phyloP scores from a whole-genome alignment of 1,140 invertebrate genomes.

The Conus ventricosus region DNA sequence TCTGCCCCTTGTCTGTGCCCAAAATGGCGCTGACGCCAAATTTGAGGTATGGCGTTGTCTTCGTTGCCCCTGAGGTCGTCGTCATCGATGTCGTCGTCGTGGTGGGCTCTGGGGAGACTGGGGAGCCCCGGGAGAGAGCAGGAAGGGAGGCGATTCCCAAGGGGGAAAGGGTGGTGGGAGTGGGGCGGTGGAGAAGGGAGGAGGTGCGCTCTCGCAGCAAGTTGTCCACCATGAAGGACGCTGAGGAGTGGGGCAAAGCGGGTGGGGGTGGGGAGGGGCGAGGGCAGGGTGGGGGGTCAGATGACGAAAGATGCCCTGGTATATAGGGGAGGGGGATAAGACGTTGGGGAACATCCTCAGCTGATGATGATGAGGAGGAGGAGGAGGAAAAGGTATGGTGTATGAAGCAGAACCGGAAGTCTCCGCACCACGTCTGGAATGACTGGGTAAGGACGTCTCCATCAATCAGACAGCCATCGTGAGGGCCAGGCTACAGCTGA shows the following conservation, averaged over 20 bases:
- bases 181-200: conserved; percentile 43
- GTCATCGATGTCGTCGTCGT: conserved; percentile 22
- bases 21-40: conserved; percentile 94
- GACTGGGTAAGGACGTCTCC: background rate
- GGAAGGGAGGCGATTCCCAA: conserved; percentile 35
- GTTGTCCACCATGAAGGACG: conserved; percentile 78
- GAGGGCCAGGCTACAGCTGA: too few relatives aligned
- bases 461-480: background rate
- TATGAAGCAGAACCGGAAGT: too few relatives aligned
- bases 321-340: conserved; percentile 58
- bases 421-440: too few relatives aligned
- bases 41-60: conserved; percentile 84
- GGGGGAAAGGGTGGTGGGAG: conserved; percentile 42
- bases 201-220: conserved; percentile 74
- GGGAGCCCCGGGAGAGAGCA: conserved; percentile 19
- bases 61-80: conserved; percentile 5
- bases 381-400: background rate
- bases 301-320: conserved; percentile 59
- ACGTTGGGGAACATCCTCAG: conserved; percentile 61
- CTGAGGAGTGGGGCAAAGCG: conserved; percentile 47
- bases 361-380: background rate
- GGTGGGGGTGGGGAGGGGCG: conserved; percentile 5
- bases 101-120: conserved; percentile 33
- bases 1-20: conserved; percentile 46
- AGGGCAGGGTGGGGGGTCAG: conserved; percentile 42